Evolutionary conservation across 2,113 vertebrate species (phyloP), one percentile per base, ranked within the genome.

Genomic region (Etheostoma cragini): DNA sequence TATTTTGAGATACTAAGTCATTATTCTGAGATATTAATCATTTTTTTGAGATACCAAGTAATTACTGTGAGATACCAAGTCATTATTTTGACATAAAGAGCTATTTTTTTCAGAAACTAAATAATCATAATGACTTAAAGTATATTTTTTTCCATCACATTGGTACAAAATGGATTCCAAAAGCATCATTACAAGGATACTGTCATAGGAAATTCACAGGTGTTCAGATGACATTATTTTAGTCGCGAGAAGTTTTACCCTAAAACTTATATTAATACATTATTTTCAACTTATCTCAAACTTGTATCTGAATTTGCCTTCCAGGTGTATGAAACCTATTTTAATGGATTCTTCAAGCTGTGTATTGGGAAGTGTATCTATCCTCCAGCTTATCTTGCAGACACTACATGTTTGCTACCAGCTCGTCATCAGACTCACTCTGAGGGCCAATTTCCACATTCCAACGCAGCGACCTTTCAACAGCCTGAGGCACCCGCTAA

Each of bases 401-500:
- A 70, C 72, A 60, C 71, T 81, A 67, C 73, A 81, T 49, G 65
- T 79, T 80, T 56, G n/a, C 21, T 15, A 14, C 7, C 16, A 8
- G n/a, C 61, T 77, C 54, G 1, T 17, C 50, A 53, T 50, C 49
- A 13, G 19, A 2, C 82, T 82, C 66, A 86, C 81, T 75, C 66
- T 0, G 19, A 66, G 63, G 53, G 30, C 46, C 53, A n/a, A 8
- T 80, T 62, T 66, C 54, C 60, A 52, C 68, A 49, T 79, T 71
- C 76, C 45, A 86, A 78, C 78, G 57, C 35, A 46, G 0, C 78
- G 86, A 88, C 88, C 84, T 90, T 88, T 16, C 47, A 10, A 30
- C 73, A 79, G 81, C 90, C 83, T 1, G 81, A 83, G 88, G 86
- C 86, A 56, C 66, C 66, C 67, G 79, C 58, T 81, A 50, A 71